phyloP scores from a whole-genome alignment of 1,140 invertebrate genomes.

The Campoletis sonorensis region DNA sequence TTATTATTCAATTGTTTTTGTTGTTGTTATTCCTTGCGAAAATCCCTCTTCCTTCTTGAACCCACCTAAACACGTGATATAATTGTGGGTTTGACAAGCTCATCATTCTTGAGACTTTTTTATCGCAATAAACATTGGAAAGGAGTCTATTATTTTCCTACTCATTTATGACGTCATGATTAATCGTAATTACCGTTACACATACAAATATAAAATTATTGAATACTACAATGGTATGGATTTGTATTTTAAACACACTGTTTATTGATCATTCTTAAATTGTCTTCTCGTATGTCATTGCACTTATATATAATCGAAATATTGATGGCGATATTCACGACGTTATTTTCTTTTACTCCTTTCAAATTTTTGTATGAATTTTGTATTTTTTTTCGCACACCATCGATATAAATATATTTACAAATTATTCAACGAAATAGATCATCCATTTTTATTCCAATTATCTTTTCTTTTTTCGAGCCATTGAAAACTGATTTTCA shows the following conservation, averaged over 20 bases:
- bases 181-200: slow-evolving; percentile 19
- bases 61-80: too few species aligned
- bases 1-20: background rate
- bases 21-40: background rate
- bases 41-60: background rate
- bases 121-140: background rate
- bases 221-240: slow-evolving; percentile 11
- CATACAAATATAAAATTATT: slow-evolving; percentile 28
- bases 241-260: slow-evolving; percentile 3
- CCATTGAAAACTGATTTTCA: too few species aligned
- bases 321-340: too few species aligned
- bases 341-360: too few species aligned
- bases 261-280: slow-evolving; percentile 7
- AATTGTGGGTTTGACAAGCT: too few species aligned
- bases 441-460: slow-evolving; percentile 7
- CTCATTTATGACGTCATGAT: background rate
- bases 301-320: too few species aligned
- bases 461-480: background rate
- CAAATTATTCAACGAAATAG: slow-evolving; percentile 26
- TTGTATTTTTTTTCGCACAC: background rate
- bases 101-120: too few species aligned
- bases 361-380: too few species aligned
- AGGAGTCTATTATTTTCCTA: too few species aligned
- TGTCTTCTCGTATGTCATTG: background rate
- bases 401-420: slow-evolving; percentile 34